phyloP scores from a whole-genome alignment of 2,797 vertebrate genomes.

The Spinus pinus region DNA sequence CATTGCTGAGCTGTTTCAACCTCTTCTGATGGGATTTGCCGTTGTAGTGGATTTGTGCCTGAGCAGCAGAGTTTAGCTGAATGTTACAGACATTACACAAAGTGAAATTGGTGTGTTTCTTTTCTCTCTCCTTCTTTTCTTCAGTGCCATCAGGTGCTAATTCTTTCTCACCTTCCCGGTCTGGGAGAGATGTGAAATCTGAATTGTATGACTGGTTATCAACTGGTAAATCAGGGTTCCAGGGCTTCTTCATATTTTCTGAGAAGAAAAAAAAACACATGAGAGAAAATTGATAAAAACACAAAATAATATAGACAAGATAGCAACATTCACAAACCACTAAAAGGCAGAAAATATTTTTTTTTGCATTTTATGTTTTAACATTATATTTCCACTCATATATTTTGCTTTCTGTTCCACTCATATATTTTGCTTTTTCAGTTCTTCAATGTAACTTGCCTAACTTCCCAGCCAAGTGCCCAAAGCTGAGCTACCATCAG shows the following conservation, averaged over 20 bases:
- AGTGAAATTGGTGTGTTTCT: constrained; percentile 74
- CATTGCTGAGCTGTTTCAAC: constrained; percentile 76
- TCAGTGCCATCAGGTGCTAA: constrained; percentile 58
- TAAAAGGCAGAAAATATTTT: background rate
- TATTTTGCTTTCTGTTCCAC: background rate
- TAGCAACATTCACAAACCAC: background rate
- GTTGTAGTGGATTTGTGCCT: constrained; percentile 79
- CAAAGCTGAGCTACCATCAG: background rate
- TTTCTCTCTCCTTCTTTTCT: constrained; percentile 73
- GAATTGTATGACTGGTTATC: constrained; percentile 28
- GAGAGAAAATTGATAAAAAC: background rate
- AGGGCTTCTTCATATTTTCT: constrained; percentile 61
- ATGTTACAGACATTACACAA: constrained; percentile 79
- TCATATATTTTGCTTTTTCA: background rate
- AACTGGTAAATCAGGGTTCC: background rate
- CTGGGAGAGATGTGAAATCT: constrained; percentile 62
- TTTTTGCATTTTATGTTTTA: background rate
- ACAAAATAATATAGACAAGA: background rate
- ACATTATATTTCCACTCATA: background rate
- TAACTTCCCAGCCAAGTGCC: background rate
- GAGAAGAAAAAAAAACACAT: background rate
- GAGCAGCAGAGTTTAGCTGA: constrained; percentile 77
- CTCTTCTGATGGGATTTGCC: constrained; percentile 81
- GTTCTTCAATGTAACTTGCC: background rate
- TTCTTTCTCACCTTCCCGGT: constrained; percentile 65